Percentiles rank a stretch among this genome's conserved stretches.
phyloP scores from a whole-genome alignment of 2,113 vertebrate genomes.

The Spilogale gracilis region DNA sequence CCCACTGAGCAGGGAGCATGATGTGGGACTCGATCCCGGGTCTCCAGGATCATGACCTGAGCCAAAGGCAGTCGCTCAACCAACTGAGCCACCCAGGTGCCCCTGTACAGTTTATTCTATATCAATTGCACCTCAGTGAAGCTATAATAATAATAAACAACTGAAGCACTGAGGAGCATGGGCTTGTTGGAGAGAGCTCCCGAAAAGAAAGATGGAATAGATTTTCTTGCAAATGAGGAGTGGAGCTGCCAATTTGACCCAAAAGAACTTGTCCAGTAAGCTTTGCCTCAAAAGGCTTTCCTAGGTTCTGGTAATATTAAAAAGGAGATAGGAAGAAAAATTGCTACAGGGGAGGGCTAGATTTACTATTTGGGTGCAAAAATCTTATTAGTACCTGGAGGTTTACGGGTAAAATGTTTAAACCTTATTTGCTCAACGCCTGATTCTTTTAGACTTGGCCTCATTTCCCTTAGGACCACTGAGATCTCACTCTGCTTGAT shows the following conservation, averaged over 20 bases:
- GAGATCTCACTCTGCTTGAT: not conserved
- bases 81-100: no score
- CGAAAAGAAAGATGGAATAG: not conserved
- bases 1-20: no score
- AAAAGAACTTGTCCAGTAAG: not conserved
- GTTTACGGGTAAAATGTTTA: constrained; percentile 47
- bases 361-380: constrained; percentile 32
- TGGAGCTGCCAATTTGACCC: not conserved
- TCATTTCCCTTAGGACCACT: constrained; percentile 39
- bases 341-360: not conserved
- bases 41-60: no score
- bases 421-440: constrained; percentile 15
- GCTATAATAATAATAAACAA: not conserved
- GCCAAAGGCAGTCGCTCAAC: no score
- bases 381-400: constrained; percentile 9
- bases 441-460: constrained; percentile 54
- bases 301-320: not conserved
- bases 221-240: not conserved
- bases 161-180: not conserved
- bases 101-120: not conserved
- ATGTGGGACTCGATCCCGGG: no score
- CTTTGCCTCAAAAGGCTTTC: not conserved
- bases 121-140: not conserved
- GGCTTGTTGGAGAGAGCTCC: not conserved
- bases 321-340: not conserved